Base-by-base conservation (phyloP, 2,113 vertebrate genomes). In the Campylomormyrus numenius region DNA sequence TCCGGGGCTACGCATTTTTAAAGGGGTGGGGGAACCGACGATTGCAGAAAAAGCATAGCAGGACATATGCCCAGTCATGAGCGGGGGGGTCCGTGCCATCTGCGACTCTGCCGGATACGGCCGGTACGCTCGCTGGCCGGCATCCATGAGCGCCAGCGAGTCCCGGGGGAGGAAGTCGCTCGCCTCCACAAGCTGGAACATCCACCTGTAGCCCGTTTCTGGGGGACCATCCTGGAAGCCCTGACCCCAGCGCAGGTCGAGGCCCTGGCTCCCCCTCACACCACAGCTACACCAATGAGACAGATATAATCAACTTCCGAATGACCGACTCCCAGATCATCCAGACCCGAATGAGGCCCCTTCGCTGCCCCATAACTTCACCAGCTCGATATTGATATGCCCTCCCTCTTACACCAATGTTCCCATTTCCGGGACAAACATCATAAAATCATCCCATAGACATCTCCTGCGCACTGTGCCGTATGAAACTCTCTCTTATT, bases 61-160 rank as follows among this genome's bases (percentile, higher is more conserved):
- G 48, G 84, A 86, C 84, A 86, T 86, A 86, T 50, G 84, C 31
- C 46, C 84, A 86, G 21, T 86, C 84, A 48, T 27, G 24, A 50
- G 84, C n/a, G 21, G 35, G 35, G 83, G 46, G 48, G 48, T 6
- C 10, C 0, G 48, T 15, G n/a, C 84, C 84, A 86, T 86, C 84
- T 86, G 84, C 48, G 24, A 50, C n/a, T 1, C 84, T n/a, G 45
- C 48, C 21, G 84, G 46, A 50, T 85, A 24, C 13, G 48, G 84
- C 45, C 21, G 46, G 83, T 21, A 85, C 21, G 21, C 39, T 85
- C 74, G 1, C 35, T 42, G 74, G 74, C 74, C 74, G 13, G 74
- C 15, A 42, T 80, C 46, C 83, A 85, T 10, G 42, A 85, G 19
- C 3, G 10, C 10, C 10, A 11, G 45, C 46, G 1, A 45, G 84